Conservation (phyloP, 2,113 vertebrate species). For the Anolis sagrei region DNA sequence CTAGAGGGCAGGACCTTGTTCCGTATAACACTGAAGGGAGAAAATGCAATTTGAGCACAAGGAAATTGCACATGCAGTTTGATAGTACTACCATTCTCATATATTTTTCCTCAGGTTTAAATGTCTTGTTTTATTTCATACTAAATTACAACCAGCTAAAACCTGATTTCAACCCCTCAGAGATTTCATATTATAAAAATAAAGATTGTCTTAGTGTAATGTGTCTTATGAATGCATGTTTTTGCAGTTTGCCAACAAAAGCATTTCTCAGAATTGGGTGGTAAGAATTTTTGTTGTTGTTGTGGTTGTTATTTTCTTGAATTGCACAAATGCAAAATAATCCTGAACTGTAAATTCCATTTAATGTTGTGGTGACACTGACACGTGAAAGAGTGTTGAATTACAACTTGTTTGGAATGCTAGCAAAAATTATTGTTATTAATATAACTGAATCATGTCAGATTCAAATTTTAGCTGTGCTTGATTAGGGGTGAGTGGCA, state of each 20-base stretch:
- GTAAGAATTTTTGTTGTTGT: conserved; percentile 32
- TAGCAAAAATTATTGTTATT: conserved; percentile 13
- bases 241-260: conserved; percentile 65
- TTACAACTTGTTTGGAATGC: conserved; percentile 52
- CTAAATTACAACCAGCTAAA: conserved; percentile 78
- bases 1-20: conserved; percentile 84
- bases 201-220: conserved; percentile 52
- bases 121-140: conserved; percentile 83
- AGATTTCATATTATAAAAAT: conserved; percentile 70
- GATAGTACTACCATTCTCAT: conserved; percentile 75
- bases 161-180: conserved; percentile 53
- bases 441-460: neutral
- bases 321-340: conserved; percentile 64
- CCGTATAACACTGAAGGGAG: conserved; percentile 77
- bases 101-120: conserved; percentile 77
- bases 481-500: neutral
- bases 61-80: conserved; percentile 82
- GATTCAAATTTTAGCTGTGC: neutral
- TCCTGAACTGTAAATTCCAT: conserved; percentile 39
- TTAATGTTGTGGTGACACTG: conserved; percentile 30
- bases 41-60: conserved; percentile 84
- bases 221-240: conserved; percentile 57
- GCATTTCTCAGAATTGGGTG: conserved; percentile 57
- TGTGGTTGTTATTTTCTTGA: conserved; percentile 66
- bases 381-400: conserved; percentile 58